Conservation (phyloP, 2,113 vertebrate species). For the Eretmochelys imbricata region DNA sequence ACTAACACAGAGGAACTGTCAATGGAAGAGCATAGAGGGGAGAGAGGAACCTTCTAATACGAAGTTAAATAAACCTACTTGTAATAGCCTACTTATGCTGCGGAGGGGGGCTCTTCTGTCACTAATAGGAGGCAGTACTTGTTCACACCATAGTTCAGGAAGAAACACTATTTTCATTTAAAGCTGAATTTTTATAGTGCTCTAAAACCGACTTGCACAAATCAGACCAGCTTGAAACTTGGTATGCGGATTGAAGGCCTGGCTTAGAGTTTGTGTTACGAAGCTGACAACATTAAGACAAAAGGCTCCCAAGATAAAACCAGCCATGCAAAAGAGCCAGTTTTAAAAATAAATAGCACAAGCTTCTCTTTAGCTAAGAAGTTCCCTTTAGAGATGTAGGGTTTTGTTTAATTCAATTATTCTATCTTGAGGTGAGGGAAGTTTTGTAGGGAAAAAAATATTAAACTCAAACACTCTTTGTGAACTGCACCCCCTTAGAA, state of each 20-base stretch:
- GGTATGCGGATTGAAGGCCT: background rate
- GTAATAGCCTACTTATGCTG: background rate
- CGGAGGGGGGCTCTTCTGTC: background rate
- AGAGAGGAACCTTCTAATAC: background rate
- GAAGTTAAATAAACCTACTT: background rate
- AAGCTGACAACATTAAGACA: background rate
- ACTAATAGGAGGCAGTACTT: too few relatives aligned
- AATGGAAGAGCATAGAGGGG: background rate
- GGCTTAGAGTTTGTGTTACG: background rate
- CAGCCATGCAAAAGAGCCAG: background rate
- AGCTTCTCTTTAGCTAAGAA: background rate
- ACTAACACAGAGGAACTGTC: background rate
- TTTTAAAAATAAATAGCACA: background rate
- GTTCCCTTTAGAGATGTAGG: background rate
- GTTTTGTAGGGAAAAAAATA: background rate
- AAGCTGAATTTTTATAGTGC: background rate
- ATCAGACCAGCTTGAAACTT: background rate
- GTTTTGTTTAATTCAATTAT: background rate
- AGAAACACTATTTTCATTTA: background rate
- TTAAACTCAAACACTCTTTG: background rate
- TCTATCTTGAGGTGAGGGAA: background rate
- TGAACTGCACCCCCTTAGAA: background rate
- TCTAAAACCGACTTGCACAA: background rate
- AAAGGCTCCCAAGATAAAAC: background rate
- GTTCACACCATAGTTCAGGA: background rate